Evolutionary conservation across 2,113 vertebrate genomes (phyloP), one percentile per base, ranked within the genome.

Genomic region (Coturnix japonica): DNA sequence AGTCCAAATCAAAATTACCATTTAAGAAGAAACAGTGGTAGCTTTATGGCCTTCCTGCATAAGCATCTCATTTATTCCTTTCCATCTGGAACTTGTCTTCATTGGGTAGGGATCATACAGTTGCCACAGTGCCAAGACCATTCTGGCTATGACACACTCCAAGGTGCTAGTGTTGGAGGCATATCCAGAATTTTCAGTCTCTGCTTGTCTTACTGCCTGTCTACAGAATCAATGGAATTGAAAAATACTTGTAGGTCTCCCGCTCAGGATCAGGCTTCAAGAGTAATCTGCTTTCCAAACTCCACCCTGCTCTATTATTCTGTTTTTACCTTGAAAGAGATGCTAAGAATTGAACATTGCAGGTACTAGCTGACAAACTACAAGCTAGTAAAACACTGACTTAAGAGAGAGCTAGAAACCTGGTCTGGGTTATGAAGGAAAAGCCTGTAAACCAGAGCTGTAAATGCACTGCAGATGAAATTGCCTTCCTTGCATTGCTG

Each of bases 401-500:
- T 89, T 96, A 56, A 79, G 49, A 93, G 64, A 87, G 49, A 90
- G 41, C 35, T 87, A 60, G 67, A 51, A 73, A 80, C 83, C 70
- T 51, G 63, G 56, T 33, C 71, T 92, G 39, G 67, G 47, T 61
- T 79, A 70, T 82, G 67, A 93, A 79, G 82, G 64, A 89, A 93
- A 85, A 85, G 73, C 64, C 41, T 83, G 56, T 70, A 85, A 91
- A 94, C 66, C 72, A 54, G 46, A 46, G 59, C 13, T 90, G 59
- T 79, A 94, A 96, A 95, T 87, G 89, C 74, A 56, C 54, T 79
- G 66, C 66, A 72, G 74, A 71, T 72, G 82, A 93, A 94, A 93
- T 73, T 33, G 66, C 51, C 64, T 91, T 86, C 59, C 83, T 85
- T 89, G 49, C 89, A 73, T 85, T 89, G 81, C 71, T 90, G 90